These are phyloP conservation scores for Ichneumon xanthorius DNA, from an alignment of 2,888 invertebrate species.

Conservation along the genomic window DNA sequence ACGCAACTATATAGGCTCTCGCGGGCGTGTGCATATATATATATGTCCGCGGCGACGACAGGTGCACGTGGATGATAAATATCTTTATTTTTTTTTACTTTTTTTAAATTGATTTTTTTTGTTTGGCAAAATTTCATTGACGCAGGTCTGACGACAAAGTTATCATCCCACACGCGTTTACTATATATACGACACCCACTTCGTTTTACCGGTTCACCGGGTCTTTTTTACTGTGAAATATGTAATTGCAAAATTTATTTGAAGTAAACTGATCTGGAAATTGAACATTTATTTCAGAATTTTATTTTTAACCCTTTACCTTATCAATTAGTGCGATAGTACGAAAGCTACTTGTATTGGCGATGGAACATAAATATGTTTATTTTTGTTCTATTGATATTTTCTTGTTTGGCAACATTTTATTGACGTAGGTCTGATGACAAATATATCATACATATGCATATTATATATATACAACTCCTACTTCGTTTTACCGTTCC, in stretches of 20 bases:
- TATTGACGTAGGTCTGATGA: no score
- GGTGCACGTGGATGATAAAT: neutral
- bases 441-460: no score
- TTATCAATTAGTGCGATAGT: no score
- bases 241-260: neutral
- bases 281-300: neutral
- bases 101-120: conserved; percentile 2
- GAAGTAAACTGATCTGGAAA: conserved; percentile 49
- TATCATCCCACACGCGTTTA: neutral
- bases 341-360: neutral
- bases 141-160: conserved; percentile 21
- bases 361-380: neutral
- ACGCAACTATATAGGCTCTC: conserved; percentile 54
- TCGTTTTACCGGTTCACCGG: neutral
- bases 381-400: no score
- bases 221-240: neutral
- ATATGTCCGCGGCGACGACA: neutral
- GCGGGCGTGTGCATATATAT: conserved; percentile 41
- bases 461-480: no score
- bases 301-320: no score
- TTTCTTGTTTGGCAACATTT: no score
- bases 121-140: conserved; percentile 42
- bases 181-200: neutral
- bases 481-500: no score
- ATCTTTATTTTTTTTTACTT: conserved; percentile 9